Conservation (phyloP, 2,113 vertebrate genomes). For the Cyphomyrus discorhynchus region DNA sequence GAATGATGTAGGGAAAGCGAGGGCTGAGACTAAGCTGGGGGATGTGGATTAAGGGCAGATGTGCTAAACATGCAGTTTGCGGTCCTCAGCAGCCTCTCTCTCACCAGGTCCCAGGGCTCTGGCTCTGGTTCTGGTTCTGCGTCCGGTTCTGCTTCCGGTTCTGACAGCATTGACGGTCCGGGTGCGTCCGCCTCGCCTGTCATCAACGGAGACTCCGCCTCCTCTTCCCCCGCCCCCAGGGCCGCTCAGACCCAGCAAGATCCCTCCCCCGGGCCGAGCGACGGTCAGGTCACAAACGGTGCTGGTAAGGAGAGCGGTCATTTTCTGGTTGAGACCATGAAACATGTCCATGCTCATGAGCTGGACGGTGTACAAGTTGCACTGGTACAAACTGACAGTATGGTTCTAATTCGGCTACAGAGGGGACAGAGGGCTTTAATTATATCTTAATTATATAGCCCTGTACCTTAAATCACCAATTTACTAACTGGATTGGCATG, state of each 20-base stretch:
- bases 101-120: neutral
- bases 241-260: slow-evolving; percentile 58
- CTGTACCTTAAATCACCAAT: neutral
- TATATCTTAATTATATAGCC: neutral
- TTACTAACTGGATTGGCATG: neutral
- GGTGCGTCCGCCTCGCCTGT: slow-evolving; percentile 55
- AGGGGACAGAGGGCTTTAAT: neutral
- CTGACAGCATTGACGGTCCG: slow-evolving; percentile 56
- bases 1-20: neutral
- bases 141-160: slow-evolving; percentile 50
- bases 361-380: neutral
- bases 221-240: slow-evolving; percentile 61
- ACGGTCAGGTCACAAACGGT: slow-evolving; percentile 56
- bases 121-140: slow-evolving; percentile 38
- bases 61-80: neutral
- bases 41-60: no score
- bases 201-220: slow-evolving; percentile 56
- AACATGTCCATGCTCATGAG: neutral
- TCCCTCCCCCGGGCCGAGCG: slow-evolving; percentile 62
- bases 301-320: slow-evolving; percentile 61
- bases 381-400: neutral
- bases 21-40: neutral
- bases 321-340: neutral
- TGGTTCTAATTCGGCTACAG: neutral
- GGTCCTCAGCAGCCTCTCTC: neutral